Conservation (phyloP, 2,888 invertebrate species). For the Steromphala cineraria region DNA sequence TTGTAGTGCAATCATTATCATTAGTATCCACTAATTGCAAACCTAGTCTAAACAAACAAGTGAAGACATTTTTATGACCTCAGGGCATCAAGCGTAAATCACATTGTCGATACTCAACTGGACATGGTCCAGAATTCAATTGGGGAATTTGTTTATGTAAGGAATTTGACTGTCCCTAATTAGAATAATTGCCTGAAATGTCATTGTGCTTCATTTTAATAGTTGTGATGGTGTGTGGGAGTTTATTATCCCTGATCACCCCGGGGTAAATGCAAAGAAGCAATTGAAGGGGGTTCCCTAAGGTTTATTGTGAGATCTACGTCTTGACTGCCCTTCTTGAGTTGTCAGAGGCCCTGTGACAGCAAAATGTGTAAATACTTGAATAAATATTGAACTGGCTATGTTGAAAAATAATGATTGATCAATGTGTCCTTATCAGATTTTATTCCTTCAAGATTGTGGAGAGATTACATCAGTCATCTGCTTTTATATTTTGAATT, state of each 20-base stretch:
- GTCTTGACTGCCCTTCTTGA: neutral
- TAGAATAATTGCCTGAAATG: neutral
- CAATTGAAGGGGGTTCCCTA: slow-evolving; percentile 1
- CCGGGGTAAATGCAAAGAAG: neutral
- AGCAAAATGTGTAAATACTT: neutral
- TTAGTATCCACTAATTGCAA: slow-evolving; percentile 5
- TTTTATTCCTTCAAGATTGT: no score
- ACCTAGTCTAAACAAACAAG: neutral
- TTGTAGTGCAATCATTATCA: slow-evolving; percentile 3
- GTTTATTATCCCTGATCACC: slow-evolving; percentile 4
- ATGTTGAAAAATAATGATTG: neutral
- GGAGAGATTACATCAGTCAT: no score
- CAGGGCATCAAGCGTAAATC: neutral
- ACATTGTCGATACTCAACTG: neutral
- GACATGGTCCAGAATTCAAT: neutral
- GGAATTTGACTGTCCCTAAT: neutral
- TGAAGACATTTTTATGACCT: neutral
- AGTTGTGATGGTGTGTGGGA: neutral
- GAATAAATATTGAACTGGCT: neutral
- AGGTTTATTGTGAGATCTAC: neutral
- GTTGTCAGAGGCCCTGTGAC: neutral
- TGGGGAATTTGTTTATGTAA: neutral
- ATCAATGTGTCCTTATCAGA: no score
- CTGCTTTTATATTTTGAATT: no score
- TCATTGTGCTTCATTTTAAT: slow-evolving; percentile 7